A percentile compares a stretch with the other conserved stretches of the same genome.
These are phyloP conservation scores for Zosterops japonicus DNA, from an alignment of 2,113 vertebrate species.

Conservation along the genomic window DNA sequence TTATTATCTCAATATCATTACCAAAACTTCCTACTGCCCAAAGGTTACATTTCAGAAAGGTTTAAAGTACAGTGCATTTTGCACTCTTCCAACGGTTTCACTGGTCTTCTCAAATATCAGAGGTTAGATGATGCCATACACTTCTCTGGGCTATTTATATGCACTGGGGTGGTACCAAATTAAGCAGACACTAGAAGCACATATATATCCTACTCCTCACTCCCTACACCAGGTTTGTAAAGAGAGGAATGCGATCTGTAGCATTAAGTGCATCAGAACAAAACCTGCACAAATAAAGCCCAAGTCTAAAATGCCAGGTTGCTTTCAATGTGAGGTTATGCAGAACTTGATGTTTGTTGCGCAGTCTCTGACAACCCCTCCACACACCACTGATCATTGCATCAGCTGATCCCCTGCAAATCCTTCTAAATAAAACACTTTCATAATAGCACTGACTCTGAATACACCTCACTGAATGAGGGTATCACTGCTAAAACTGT, in stretches of 20 bases:
- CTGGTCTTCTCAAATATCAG: neutral
- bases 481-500: neutral
- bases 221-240: neutral
- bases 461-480: neutral
- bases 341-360: neutral
- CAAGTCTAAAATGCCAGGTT: neutral
- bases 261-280: neutral
- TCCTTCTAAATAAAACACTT: neutral
- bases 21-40: neutral
- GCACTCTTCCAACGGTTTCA: neutral
- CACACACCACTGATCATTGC: fast-evolving
- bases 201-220: neutral
- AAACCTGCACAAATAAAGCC: neutral
- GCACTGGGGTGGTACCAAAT: neutral
- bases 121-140: neutral
- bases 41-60: neutral
- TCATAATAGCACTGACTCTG: neutral
- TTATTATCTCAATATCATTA: neutral
- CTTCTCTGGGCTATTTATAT: neutral
- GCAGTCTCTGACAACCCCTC: neutral
- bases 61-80: neutral
- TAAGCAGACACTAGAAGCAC: neutral
- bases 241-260: neutral
- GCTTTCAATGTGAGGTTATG: neutral
- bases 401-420: neutral